A percentile compares a stretch with the other conserved stretches of the same genome.
Evolutionary conservation across 2,113 vertebrate genomes (phyloP).

Genomic region (Apodemus sylvaticus): DNA sequence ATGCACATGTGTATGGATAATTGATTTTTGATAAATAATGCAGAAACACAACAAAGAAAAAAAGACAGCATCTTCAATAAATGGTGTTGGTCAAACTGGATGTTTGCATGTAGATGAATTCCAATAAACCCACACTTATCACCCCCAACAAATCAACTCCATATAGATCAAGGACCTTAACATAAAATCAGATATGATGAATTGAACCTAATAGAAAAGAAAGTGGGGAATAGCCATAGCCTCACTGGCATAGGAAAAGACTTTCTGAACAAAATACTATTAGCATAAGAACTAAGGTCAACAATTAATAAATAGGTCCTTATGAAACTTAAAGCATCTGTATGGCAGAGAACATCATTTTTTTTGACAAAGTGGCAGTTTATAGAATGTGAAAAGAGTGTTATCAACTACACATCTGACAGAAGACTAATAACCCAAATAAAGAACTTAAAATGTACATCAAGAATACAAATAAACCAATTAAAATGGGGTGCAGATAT

Average conservation of each 20-base stretch:
- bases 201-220: background rate
- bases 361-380: background rate
- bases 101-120: background rate
- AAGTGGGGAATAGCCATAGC: background rate
- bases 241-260: background rate
- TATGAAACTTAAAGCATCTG: background rate
- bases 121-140: background rate
- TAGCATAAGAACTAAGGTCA: background rate
- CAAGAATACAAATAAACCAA: background rate
- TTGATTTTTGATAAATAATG: background rate
- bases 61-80: background rate
- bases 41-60: background rate
- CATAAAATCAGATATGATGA: background rate
- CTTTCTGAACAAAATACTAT: background rate
- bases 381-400: background rate
- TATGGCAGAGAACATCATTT: background rate
- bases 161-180: background rate
- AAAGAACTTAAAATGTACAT: background rate
- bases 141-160: background rate
- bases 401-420: background rate
- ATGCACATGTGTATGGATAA: background rate
- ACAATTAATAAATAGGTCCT: background rate
- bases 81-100: background rate
- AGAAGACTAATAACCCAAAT: background rate
- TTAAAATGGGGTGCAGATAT: background rate